phyloP scores from a whole-genome alignment of 2,888 invertebrate genomes.

The Drosophila quasianomalipes region DNA sequence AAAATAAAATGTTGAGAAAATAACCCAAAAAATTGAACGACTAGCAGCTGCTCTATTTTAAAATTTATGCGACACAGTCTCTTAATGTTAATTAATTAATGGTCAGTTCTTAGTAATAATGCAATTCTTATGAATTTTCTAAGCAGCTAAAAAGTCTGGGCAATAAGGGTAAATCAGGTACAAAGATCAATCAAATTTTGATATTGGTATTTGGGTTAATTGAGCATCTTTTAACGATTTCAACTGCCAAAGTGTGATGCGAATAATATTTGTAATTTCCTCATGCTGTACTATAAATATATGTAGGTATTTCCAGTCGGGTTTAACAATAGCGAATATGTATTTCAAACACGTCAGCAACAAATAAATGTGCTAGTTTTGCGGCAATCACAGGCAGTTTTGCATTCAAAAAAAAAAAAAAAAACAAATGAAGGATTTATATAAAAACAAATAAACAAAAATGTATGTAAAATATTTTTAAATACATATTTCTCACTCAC shows the following conservation, averaged over 20 bases:
- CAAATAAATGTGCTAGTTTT: slow-evolving; percentile 16
- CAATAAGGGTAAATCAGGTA: neutral
- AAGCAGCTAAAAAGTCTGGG: neutral
- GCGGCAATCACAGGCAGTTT: slow-evolving; percentile 30
- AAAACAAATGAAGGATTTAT: neutral
- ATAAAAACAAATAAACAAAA: slow-evolving; percentile 11
- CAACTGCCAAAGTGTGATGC: neutral
- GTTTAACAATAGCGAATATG: neutral
- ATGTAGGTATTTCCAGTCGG: neutral
- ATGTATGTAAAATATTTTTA: slow-evolving; percentile 12
- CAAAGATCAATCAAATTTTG: neutral
- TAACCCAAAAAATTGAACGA: neutral
- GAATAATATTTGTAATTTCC: neutral
- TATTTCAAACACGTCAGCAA: slow-evolving; percentile 47
- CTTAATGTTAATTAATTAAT: neutral
- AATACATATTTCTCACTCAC: slow-evolving; percentile 69
- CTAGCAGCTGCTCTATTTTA: slow-evolving; percentile 20
- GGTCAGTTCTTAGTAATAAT: neutral
- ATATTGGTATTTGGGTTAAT: neutral
- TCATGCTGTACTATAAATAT: neutral
- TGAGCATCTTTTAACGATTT: neutral
- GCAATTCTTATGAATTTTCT: neutral
- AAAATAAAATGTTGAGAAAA: neutral
- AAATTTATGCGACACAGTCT: neutral
- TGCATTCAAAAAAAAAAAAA: slow-evolving; percentile 14